These are phyloP conservation scores for Luperina testacea DNA, from an alignment of 2,888 invertebrate species.

Conservation along the genomic window DNA sequence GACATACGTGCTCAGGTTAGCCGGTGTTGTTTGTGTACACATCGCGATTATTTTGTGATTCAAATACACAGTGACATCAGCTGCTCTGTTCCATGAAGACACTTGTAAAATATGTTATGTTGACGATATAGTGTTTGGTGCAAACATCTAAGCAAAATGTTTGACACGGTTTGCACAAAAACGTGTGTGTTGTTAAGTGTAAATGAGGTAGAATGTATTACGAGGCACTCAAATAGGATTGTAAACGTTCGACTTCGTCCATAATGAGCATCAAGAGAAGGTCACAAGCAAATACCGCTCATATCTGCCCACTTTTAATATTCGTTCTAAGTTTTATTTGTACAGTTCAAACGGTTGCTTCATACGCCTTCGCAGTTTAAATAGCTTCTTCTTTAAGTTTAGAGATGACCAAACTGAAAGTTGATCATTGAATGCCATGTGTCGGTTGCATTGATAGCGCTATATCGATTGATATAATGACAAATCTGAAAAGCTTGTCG, in stretches of 20 bases:
- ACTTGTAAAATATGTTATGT: conserved; percentile 48
- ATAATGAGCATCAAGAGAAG: conserved; percentile 55
- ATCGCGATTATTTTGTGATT: conserved; percentile 71
- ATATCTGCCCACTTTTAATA: conserved; percentile 51
- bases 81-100: conserved; percentile 58
- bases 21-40: conserved; percentile 57
- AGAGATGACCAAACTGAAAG: conserved; percentile 34
- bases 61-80: conserved; percentile 77
- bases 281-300: conserved; percentile 56
- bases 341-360: conserved; percentile 32
- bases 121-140: conserved; percentile 34
- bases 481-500: conserved; percentile 54
- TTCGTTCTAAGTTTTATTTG: conserved; percentile 48
- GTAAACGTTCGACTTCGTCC: conserved; percentile 45
- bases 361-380: conserved; percentile 36
- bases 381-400: conserved; percentile 23
- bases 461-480: conserved; percentile 46
- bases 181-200: conserved; percentile 25
- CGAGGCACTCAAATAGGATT: conserved; percentile 41
- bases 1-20: conserved; percentile 35
- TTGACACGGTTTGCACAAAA: conserved; percentile 37
- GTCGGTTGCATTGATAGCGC: conserved; percentile 28
- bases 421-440: conserved; percentile 29
- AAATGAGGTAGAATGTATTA: conserved; percentile 42
- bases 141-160: conserved; percentile 44